A percentile compares a stretch with the other conserved stretches of the same genome.
Evolutionary conservation across 2,888 invertebrate species (phyloP).

Genomic region (Prostheceraeus crozeri): DNA sequence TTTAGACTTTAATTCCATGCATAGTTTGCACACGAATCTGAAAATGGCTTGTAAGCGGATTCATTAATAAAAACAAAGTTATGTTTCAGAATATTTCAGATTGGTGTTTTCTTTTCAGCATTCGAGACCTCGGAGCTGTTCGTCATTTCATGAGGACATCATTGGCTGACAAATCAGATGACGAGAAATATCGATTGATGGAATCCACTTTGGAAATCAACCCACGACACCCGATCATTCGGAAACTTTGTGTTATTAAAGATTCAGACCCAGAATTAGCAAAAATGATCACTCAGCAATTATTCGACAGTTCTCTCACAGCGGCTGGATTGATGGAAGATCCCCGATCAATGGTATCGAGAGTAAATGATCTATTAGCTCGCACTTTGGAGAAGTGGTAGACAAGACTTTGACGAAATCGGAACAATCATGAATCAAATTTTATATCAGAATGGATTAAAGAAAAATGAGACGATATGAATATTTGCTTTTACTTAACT

Average conservation of each 20-base stretch:
- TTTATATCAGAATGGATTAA: too few relatives aligned
- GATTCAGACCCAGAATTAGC: conserved; percentile 72
- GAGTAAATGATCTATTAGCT: conserved; percentile 76
- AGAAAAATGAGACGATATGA: too few relatives aligned
- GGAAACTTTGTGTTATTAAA: conserved; percentile 71
- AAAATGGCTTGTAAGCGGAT: too few relatives aligned
- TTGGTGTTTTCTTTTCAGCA: too few relatives aligned
- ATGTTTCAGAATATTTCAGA: too few relatives aligned
- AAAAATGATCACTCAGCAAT: conserved; percentile 72
- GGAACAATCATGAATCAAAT: too few relatives aligned
- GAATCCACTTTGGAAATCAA: conserved; percentile 89
- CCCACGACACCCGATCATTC: conserved; percentile 72
- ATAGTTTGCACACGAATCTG: too few relatives aligned
- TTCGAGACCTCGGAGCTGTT: conserved; percentile 92
- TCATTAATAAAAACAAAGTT: too few relatives aligned
- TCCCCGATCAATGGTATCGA: conserved; percentile 72
- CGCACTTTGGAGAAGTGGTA: conserved; percentile 52
- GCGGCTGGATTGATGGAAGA: conserved; percentile 86
- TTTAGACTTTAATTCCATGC: too few relatives aligned
- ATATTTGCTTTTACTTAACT: too few relatives aligned
- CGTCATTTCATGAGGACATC: conserved; percentile 85
- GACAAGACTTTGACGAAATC: too few relatives aligned
- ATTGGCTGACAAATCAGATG: conserved; percentile 61
- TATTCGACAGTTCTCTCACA: conserved; percentile 88
- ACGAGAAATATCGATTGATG: conserved; percentile 75